Evolutionary conservation across 2,113 vertebrate genomes (phyloP).

Genomic region (Chauna torquata): DNA sequence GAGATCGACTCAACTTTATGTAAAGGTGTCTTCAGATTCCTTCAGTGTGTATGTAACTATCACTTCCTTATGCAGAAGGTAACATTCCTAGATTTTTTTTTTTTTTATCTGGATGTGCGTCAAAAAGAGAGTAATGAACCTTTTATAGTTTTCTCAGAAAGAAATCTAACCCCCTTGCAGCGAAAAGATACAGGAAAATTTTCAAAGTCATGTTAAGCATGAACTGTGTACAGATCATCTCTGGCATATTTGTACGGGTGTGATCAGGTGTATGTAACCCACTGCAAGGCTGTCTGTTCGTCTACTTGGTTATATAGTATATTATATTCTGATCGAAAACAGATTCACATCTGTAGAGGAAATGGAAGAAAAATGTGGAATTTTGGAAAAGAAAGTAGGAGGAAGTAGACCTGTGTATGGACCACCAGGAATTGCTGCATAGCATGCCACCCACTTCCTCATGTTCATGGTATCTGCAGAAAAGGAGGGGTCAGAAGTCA

Average conservation of each 20-base stretch:
- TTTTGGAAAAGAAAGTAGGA: not conserved
- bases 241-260: not conserved
- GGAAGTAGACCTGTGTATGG: not conserved
- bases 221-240: not conserved
- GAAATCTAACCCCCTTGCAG: not conserved
- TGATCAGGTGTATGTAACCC: not conserved
- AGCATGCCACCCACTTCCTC: not conserved
- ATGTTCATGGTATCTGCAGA: not conserved
- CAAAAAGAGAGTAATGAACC: not conserved
- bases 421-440: not conserved
- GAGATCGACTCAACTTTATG: not conserved
- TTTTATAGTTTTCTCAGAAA: not conserved
- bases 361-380: not conserved
- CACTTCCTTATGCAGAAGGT: not conserved
- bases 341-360: not conserved
- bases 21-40: not conserved
- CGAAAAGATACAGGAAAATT: not conserved
- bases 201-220: not conserved
- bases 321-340: not conserved
- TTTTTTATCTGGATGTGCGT: not conserved
- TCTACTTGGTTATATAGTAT: not conserved
- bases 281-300: not conserved
- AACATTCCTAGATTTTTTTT: not conserved
- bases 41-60: not conserved
- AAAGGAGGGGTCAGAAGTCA: not conserved